Base-by-base conservation (phyloP, 2,797 vertebrate genomes). In the Alcedo quadribrachys region DNA sequence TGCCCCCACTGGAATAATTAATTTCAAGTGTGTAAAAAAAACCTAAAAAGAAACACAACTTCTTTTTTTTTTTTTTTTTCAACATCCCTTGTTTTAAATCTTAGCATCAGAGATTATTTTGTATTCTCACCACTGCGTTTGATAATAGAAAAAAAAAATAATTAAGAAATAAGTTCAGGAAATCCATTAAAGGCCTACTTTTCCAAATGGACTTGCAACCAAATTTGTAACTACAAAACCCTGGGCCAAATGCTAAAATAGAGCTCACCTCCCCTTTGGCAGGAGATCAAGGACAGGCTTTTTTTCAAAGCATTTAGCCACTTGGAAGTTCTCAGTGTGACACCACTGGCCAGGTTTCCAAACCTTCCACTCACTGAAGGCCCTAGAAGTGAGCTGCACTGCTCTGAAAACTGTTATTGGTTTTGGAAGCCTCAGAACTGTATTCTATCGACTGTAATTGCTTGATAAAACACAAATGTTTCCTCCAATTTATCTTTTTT, bases 231-330 rank as follows among this genome's bases (percentile, higher is more conserved):
- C 69, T 69, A 78, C 62, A 80, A 63, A 90, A 89, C 33, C 22
- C 37, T 42, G 45, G 76, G 45, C 55, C 73, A 91, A 94, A 87
- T 79, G 85, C 87, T 76, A 40, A 67, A 75, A 93, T 33, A 89
- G 76, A 81, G 6, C n/a, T 93, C 76, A 94, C 84, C 86, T 94
- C 88, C 84, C 45, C 57, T 85, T 87, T 96, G 94, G 95, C 86
- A 92, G 53, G 87, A 85, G 85, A 94, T 94, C 92, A 96, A 93
- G 90, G 88, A 58, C 58, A 73, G 45, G 53, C 8, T 74, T 95
- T 74, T 95, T 57, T 92, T 89, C 75, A 95, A 96, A 94, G 92
- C 79, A 60, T 57, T 94, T 94, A 90, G 89, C 84, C 95, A 91
- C 79, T 92, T 94, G 69, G 69, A 93, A 94, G 89, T 83, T 90